A percentile compares a stretch with the other conserved stretches of the same genome.
These are phyloP conservation scores for Hymenochirus boettgeri DNA, from an alignment of 2,113 vertebrate genomes.

Conservation along the genomic window DNA sequence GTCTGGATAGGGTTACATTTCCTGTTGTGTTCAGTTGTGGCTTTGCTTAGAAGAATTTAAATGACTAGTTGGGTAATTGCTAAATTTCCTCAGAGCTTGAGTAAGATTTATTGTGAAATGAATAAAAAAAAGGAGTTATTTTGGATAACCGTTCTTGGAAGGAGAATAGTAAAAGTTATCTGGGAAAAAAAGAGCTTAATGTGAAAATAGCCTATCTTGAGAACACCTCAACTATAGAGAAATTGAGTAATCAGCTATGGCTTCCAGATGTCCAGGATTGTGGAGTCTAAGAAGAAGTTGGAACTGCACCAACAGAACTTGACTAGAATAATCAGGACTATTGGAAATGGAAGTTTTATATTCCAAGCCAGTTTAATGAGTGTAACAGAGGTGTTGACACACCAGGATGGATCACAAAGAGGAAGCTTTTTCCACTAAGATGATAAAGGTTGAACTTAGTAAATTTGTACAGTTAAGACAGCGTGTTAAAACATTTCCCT, in stretches of 20 bases:
- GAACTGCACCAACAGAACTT: constrained; percentile 27
- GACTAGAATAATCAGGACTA: constrained; percentile 20
- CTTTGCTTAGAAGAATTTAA: constrained; percentile 38
- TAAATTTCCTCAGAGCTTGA: constrained; percentile 37
- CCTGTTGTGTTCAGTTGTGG: constrained; percentile 35
- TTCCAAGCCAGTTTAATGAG: constrained; percentile 2
- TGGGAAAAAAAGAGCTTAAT: constrained; percentile 34
- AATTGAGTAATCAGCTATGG: constrained; percentile 30
- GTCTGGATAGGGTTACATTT: constrained; percentile 27
- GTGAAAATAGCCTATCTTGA: constrained; percentile 31
- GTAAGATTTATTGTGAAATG: constrained; percentile 33
- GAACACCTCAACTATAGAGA: constrained; percentile 35
- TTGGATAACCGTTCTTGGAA: constrained; percentile 36
- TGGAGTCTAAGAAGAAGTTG: constrained; percentile 15
- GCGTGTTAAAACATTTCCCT: not conserved
- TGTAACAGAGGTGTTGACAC: constrained; percentile 19
- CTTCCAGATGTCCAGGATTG: constrained; percentile 34
- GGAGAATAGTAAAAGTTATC: constrained; percentile 32
- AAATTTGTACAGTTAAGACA: not conserved
- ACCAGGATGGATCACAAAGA: constrained; percentile 12
- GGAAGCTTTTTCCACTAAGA: not conserved
- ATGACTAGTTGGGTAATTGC: constrained; percentile 39
- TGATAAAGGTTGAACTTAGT: not conserved
- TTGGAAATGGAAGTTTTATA: constrained; percentile 24
- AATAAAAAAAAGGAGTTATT: constrained; percentile 25